Percentiles rank a stretch among this genome's conserved stretches.
Conservation (phyloP, 2,113 vertebrate species). For the Pollimyrus isidori region DNA sequence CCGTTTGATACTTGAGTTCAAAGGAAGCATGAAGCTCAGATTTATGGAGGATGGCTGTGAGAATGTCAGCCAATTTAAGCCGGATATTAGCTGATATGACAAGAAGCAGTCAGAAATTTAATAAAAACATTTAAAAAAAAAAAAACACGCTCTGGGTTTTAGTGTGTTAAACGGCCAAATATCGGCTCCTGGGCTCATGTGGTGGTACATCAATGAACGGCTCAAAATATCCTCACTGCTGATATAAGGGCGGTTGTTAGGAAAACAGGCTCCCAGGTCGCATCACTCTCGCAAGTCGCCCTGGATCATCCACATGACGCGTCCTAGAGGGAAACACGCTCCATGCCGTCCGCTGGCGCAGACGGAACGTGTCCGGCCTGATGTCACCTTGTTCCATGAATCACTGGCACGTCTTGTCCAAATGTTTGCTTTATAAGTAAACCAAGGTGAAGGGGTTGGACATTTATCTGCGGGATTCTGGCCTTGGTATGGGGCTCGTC, state of each 20-base stretch:
- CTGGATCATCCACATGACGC: not conserved
- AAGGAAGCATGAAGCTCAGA: not conserved
- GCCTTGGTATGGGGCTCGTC: not conserved
- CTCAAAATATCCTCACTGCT: not conserved
- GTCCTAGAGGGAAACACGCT: not conserved
- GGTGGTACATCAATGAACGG: not conserved
- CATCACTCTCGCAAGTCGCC: not conserved
- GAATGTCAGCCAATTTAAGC: not conserved
- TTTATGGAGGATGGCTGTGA: not conserved
- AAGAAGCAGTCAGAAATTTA: not conserved
- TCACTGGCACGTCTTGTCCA: not conserved
- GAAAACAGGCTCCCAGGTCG: not conserved
- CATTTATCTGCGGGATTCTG: slow-evolving; percentile 1
- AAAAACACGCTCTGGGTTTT: not conserved
- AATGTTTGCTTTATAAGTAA: not conserved
- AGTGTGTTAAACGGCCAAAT: not conserved
- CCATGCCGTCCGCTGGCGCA: not conserved
- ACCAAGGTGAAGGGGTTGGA: not conserved
- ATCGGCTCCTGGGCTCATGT: not conserved
- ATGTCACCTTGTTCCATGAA: not conserved
- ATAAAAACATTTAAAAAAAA: not conserved
- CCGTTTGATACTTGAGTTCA: not conserved
- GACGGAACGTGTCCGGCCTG: not conserved
- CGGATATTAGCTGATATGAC: not conserved
- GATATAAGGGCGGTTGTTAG: not conserved